Evolutionary conservation across 2,888 invertebrate species (phyloP), one percentile per base, ranked within the genome.

Genomic region (Coelopa pilipes): DNA sequence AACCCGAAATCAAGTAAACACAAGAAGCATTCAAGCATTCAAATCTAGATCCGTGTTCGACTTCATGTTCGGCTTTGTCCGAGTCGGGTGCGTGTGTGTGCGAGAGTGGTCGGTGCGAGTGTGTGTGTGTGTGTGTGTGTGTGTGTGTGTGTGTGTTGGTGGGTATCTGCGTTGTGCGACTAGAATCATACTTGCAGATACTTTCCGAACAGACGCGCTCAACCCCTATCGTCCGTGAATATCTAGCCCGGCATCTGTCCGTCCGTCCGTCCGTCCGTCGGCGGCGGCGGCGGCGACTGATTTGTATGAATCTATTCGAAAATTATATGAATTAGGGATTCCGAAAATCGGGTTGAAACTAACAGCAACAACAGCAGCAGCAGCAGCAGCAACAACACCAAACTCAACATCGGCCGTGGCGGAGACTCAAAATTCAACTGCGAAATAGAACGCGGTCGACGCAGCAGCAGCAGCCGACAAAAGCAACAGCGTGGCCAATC

Each of bases 161-260:
- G 19, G 12, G 57, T 59, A 21, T 21, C 24, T 19, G 19, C 57
- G 57, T 21, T 59, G 57, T 24, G 13, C 21, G 73, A 67, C 21
- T 70, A 70, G 59, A 75, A 73, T 74, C 74, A 75, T 75, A 75
- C 74, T 75, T 75, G 75, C 72, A 75, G 75, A 75, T 75, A 67
- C 46, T 73, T 66, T 67, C 21, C 34, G 13, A 62, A 46, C 63
- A 69, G 53, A 68, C 7, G 34, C 34, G 68, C 75, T 70, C 73
- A 75, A 55, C 75, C 75, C 75, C 60, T 73, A 75, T 72, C 75
- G 59, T 24, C 47, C 19, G 24, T 34, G 72, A 72, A 75, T 75
- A 72, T 72, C 72, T 75, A 75, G 34, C 34, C 7, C 34, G 34
- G 34, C 4, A 7, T 34, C 34, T 53, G n/a, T 53, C 53, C 15